Evolutionary conservation across 2,888 invertebrate species (phyloP).

Genomic region (Parnassius apollo): DNA sequence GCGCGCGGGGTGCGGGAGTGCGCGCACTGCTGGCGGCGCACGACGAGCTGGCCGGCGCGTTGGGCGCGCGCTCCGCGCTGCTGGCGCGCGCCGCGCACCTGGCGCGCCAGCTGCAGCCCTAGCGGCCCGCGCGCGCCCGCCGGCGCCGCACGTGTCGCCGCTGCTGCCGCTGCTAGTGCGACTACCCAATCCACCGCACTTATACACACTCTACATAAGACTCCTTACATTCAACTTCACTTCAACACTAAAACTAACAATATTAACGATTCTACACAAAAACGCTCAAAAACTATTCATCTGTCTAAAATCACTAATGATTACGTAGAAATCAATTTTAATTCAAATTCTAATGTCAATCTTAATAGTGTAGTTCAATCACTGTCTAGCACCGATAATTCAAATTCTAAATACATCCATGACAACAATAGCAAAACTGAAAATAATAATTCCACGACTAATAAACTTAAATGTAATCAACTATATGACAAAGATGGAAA

Average conservation of each 20-base stretch:
- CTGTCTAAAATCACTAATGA: background rate
- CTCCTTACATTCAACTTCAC: too few relatives aligned
- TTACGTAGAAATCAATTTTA: background rate
- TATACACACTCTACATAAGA: too few relatives aligned
- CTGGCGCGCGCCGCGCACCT: constrained; percentile 37
- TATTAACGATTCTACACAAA: too few relatives aligned
- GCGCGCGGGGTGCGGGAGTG: constrained; percentile 48
- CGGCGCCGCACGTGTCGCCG: background rate
- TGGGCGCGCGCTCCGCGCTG: constrained; percentile 49
- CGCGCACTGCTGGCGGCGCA: constrained; percentile 57
- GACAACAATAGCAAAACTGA: background rate
- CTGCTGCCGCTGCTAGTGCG: too few relatives aligned
- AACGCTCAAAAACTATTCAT: too few relatives aligned
- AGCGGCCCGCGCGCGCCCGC: constrained; percentile 29
- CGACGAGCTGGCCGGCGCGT: constrained; percentile 48
- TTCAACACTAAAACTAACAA: too few relatives aligned
- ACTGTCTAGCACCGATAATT: background rate
- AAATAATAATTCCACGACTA: background rate
- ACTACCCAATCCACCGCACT: too few relatives aligned
- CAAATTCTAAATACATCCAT: background rate
- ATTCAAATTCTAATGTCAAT: constrained; percentile 1
- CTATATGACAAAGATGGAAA: constrained; percentile 2
- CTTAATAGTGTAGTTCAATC: constrained; percentile 7
- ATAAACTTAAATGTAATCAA: background rate
- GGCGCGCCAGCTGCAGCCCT: constrained; percentile 35